A percentile compares a stretch with the other conserved stretches of the same genome.
Evolutionary conservation across 2,888 invertebrate species (phyloP).

Genomic region (Cryptophagus acutangulus): DNA sequence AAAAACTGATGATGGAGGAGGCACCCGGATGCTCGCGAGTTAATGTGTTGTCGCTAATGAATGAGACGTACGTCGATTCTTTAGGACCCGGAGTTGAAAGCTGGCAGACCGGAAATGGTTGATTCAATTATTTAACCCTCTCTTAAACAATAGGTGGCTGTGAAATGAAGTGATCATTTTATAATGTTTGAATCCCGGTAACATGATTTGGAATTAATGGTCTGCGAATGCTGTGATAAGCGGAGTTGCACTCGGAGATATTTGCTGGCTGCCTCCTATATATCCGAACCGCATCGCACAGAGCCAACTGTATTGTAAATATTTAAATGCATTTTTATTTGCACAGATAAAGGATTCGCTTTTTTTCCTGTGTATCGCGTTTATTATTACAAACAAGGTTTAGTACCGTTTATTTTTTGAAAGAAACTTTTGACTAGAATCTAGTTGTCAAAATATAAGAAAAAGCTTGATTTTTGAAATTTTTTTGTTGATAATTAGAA

Average conservation of each 20-base stretch:
- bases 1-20: not conserved
- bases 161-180: conserved; percentile 51
- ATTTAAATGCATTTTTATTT: conserved; percentile 45
- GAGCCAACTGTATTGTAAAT: conserved; percentile 33
- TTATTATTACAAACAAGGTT: too few relatives aligned
- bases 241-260: conserved; percentile 35
- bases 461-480: too few relatives aligned
- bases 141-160: conserved; percentile 52
- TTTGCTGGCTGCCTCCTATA: conserved; percentile 7
- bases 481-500: too few relatives aligned
- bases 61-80: conserved; percentile 4
- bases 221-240: conserved; percentile 49
- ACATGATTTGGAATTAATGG: conserved; percentile 51
- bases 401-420: too few relatives aligned
- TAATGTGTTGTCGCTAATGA: conserved; percentile 33
- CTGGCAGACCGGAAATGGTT: conserved; percentile 39
- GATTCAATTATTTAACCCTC: conserved; percentile 52
- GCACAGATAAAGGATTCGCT: conserved; percentile 22
- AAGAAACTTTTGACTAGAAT: too few relatives aligned
- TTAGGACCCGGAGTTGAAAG: conserved; percentile 4
- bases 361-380: too few relatives aligned
- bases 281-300: conserved; percentile 12
- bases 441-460: too few relatives aligned
- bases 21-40: conserved; percentile 23
- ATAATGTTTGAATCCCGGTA: conserved; percentile 50